phyloP scores from a whole-genome alignment of 2,113 vertebrate genomes.

The Dicaeum eximium region DNA sequence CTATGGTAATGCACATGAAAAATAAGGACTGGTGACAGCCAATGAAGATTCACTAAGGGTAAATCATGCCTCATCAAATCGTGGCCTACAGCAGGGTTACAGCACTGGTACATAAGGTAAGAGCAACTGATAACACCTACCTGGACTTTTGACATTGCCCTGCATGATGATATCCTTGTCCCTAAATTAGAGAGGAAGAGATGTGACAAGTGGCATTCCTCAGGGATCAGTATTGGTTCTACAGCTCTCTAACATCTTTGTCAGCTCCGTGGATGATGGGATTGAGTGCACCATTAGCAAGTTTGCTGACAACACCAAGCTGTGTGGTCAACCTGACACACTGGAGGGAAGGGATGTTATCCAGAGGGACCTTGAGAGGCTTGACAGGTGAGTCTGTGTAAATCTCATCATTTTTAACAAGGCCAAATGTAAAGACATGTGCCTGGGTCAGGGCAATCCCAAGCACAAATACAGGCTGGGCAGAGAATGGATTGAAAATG shows the following conservation, averaged over 20 bases:
- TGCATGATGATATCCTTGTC: neutral
- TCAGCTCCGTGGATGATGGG: neutral
- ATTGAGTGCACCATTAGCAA: neutral
- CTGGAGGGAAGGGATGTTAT: neutral
- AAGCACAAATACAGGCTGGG: neutral
- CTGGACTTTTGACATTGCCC: neutral
- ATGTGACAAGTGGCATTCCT: neutral
- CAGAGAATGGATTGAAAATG: neutral
- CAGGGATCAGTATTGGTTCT: neutral
- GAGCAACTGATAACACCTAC: neutral
- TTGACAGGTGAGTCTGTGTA: neutral
- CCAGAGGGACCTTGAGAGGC: neutral
- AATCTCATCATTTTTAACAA: neutral
- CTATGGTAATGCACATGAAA: neutral
- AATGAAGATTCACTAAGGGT: neutral
- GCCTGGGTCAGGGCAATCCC: neutral
- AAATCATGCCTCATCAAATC: neutral
- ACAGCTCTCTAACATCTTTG: neutral
- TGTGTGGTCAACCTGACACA: neutral
- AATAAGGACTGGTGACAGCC: neutral
- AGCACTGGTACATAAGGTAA: neutral
- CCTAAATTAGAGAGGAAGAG: neutral
- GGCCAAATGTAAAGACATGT: neutral
- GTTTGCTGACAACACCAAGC: too few relatives aligned
- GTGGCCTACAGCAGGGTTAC: neutral